Base-by-base conservation (phyloP, 2,797 vertebrate genomes). In the Rhadinocentrus ornatus region DNA sequence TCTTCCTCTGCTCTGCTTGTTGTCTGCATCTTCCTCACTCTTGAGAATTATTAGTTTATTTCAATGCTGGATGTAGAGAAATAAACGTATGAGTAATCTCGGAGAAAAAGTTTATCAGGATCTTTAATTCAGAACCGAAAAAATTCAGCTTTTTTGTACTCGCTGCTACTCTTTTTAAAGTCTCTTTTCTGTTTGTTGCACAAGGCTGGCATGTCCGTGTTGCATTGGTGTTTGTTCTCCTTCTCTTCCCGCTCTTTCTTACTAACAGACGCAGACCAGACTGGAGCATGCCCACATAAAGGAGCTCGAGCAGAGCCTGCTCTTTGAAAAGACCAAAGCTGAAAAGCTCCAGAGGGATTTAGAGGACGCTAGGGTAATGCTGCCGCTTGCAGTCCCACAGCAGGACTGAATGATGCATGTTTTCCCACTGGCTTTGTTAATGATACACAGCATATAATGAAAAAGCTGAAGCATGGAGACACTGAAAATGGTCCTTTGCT, bases 221-320 rank as follows among this genome's bases (percentile, higher is more conserved):
- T 95, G 95, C 95, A 92, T 93, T 95, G 94, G 69, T 84, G 75
- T 90, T 79, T 89, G 75, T 89, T 86, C 73, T 86, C 71, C 85
- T 82, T 95, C 94, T 96, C 94, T 94, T 95, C 85, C 89, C 77
- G 95, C 95, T 97, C 93, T 97, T 95, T 95, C 95, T 94, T 52
- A 99, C 98, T 99, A 99, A 98, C 97, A 99, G 98, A 99, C 97
- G 97, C 98, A 99, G 97, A 98, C 96, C 96, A 98, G 97, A 95
- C 96, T 99, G 98, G 97, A 99, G 96, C 98, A 99, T 97, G 97
- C 93, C 96, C 97, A 97, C 95, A 97, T 97, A 96, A 97, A 97
- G 97, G 97, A 99, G 95, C 97, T 99, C 95, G 97, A 99, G 95
- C 97, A 99, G 95, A 97, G 95, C 96, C 97, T 99, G 92, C 96